Base-by-base conservation (phyloP, 2,113 vertebrate genomes). In the Trinectes maculatus region DNA sequence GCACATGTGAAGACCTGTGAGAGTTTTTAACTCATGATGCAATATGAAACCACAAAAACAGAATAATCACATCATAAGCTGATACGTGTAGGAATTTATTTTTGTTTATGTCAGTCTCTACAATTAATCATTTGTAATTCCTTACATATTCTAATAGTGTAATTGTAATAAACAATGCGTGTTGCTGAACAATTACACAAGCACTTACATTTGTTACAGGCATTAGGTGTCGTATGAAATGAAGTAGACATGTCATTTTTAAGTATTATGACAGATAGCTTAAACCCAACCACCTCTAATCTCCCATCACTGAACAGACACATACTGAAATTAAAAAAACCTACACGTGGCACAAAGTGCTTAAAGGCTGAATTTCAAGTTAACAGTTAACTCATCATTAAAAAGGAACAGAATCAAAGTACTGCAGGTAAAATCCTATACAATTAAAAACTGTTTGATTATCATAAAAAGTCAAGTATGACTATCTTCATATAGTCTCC, bases 31-130 rank as follows among this genome's bases (percentile, higher is more conserved):
- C n/a, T n/a, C n/a, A n/a, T n/a, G n/a, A n/a, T n/a, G n/a, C n/a
- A n/a, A n/a, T n/a, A n/a, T n/a, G n/a, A n/a, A n/a, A n/a, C n/a
- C 10, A 9, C 10, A 9, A 34, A 34, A 7, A 34, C 10, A 9
- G 3, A 52, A 64, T 7, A 54, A 51, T 44, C n/a, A 74, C 22
- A 10, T 40, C 11, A 66, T 21, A 77, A 48, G 48, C 6, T 15
- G n/a, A 63, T 24, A 33, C 10, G 43, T 62, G 9, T 46, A 79
- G 26, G 55, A 73, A 86, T 79, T 64, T 58, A 65, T 89, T 81
- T 84, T 80, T 77, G 72, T 58, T 81, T 84, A 82, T 77, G 72
- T 58, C 8, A 67, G 26, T 69, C 51, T 65, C 34, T 69, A 44
- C n/a, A n/a, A n/a, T n/a, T n/a, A n/a, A n/a, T n/a, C n/a, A n/a